Evolutionary conservation across 2,113 vertebrate species (phyloP).

Genomic region (Passerina amoena): DNA sequence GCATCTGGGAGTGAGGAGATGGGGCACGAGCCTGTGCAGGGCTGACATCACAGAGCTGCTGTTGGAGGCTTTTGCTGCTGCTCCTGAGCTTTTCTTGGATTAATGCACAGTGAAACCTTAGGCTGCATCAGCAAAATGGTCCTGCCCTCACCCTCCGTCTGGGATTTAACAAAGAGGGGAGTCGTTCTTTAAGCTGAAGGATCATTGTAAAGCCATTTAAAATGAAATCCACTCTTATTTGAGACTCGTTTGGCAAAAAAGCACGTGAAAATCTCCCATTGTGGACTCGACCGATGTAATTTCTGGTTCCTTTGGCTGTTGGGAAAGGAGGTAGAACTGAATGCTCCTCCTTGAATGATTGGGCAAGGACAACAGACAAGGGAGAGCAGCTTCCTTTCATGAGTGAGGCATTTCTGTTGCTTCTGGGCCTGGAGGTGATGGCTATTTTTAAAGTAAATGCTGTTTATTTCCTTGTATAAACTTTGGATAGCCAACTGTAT

Average conservation of each 20-base stretch:
- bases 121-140: not conserved
- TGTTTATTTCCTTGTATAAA: not conserved
- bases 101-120: not conserved
- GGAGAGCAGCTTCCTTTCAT: not conserved
- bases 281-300: not conserved
- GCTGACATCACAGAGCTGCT: not conserved
- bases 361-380: not conserved
- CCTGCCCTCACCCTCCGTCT: not conserved
- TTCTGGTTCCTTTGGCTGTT: not conserved
- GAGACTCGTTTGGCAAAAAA: not conserved
- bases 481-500: not conserved
- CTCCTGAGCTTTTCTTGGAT: not conserved
- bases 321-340: not conserved
- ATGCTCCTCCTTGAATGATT: not conserved
- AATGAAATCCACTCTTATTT: not conserved
- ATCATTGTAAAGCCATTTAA: not conserved
- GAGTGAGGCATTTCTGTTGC: not conserved
- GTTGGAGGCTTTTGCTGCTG: fast-evolving
- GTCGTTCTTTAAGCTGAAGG: not conserved
- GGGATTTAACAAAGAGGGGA: not conserved
- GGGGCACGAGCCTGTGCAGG: not conserved
- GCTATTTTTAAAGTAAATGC: not conserved
- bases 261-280: not conserved
- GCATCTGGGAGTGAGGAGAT: not conserved
- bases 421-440: not conserved